These are phyloP conservation scores for Psilanteris sp. DNA, from an alignment of 1,140 invertebrate species.

Conservation along the genomic window DNA sequence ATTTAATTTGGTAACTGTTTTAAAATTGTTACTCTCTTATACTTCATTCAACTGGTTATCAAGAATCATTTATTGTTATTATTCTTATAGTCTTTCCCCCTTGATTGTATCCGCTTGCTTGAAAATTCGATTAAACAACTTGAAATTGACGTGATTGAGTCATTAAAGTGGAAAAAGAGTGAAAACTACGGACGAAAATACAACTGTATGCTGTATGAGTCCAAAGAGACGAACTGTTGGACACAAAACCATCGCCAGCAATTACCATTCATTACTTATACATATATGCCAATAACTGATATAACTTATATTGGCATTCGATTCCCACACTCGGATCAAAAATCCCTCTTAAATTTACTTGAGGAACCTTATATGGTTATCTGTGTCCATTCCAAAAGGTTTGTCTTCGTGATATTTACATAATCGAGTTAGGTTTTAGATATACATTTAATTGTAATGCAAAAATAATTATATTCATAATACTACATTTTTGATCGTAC, in stretches of 20 bases:
- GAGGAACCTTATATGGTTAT: constrained; percentile 69
- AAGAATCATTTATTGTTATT: too few relatives aligned
- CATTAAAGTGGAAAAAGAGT: constrained; percentile 37
- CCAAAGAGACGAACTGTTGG: constrained; percentile 32
- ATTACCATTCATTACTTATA: constrained; percentile 78
- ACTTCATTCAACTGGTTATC: too few relatives aligned
- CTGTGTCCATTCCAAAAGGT: constrained; percentile 50
- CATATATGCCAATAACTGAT: constrained; percentile 75
- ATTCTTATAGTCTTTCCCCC: too few relatives aligned
- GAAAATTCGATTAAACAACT: constrained; percentile 69
- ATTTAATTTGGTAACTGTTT: too few relatives aligned
- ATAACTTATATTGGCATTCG: constrained; percentile 78
- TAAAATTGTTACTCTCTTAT: too few relatives aligned
- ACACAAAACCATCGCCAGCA: constrained; percentile 56
- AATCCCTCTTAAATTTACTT: constrained; percentile 56
- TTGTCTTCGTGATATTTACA: not conserved
- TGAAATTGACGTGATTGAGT: constrained; percentile 64
- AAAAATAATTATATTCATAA: too few relatives aligned
- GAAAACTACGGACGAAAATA: not conserved
- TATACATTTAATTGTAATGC: too few relatives aligned
- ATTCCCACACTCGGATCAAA: constrained; percentile 68
- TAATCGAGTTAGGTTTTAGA: too few relatives aligned
- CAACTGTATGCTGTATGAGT: constrained; percentile 26
- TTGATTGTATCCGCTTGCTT: constrained; percentile 22
- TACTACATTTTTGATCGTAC: too few relatives aligned